These are phyloP conservation scores for Leptothorax acervorum DNA, from an alignment of 2,888 invertebrate genomes.

Conservation along the genomic window DNA sequence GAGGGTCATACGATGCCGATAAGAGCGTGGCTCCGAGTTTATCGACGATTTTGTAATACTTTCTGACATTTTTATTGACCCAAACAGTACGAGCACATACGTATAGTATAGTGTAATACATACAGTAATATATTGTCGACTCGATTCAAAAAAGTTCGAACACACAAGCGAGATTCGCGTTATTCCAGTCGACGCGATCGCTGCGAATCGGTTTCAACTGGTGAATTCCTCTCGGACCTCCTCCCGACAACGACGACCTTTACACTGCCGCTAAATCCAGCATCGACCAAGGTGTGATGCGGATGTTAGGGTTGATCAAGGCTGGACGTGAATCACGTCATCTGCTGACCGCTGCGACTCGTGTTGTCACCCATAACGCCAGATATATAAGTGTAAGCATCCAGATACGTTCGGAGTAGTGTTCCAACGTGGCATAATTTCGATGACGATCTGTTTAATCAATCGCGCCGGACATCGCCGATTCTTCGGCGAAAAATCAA, in stretches of 20 bases:
- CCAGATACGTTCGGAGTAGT: neutral
- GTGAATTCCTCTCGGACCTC: neutral
- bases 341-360: slow-evolving; percentile 48
- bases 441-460: neutral
- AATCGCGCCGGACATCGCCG: neutral
- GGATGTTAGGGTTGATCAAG: slow-evolving; percentile 68
- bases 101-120: slow-evolving; percentile 56
- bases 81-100: slow-evolving; percentile 37
- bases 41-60: slow-evolving; percentile 79
- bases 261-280: slow-evolving; percentile 1
- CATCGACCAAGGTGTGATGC: slow-evolving; percentile 65
- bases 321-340: slow-evolving; percentile 60
- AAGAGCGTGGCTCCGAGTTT: slow-evolving; percentile 66
- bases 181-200: slow-evolving; percentile 22
- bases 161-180: slow-evolving; percentile 9
- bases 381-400: slow-evolving; percentile 73
- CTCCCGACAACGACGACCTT: neutral
- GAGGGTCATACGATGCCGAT: slow-evolving; percentile 62
- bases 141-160: slow-evolving; percentile 22
- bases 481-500: neutral
- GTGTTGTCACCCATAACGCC: slow-evolving; percentile 19
- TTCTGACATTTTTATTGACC: slow-evolving; percentile 67
- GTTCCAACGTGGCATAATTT: neutral
- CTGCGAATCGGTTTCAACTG: slow-evolving; percentile 28
- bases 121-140: slow-evolving; percentile 45